Conservation (phyloP, 2,797 vertebrate genomes). For the Lutjanus campechanus region DNA sequence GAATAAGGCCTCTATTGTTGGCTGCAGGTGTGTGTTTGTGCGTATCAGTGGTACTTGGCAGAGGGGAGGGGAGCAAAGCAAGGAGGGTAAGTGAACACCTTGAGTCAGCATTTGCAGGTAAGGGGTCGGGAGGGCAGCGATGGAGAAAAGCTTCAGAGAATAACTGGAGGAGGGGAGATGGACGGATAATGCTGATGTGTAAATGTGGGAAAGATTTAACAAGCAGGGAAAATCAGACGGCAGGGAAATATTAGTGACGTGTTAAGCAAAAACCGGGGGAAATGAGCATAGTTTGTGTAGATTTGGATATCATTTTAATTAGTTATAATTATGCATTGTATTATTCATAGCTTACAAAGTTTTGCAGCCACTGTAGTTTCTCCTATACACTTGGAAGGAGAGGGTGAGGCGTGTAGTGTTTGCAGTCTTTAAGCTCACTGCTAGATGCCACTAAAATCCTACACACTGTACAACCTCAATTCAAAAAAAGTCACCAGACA, state of each 20-base stretch:
- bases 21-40: conserved; percentile 83
- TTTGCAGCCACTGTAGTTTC: too few relatives aligned
- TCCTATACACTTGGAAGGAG: too few relatives aligned
- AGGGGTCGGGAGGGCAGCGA: conserved; percentile 70
- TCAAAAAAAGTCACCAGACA: too few relatives aligned
- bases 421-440: too few relatives aligned
- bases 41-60: conserved; percentile 72
- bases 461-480: too few relatives aligned
- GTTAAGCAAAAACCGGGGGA: not conserved
- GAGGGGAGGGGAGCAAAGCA: conserved; percentile 71
- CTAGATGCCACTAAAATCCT: too few relatives aligned
- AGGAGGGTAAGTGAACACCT: conserved; percentile 77
- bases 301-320: not conserved
- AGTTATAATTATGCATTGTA: not conserved
- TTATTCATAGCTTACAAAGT: too few relatives aligned
- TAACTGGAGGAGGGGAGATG: conserved; percentile 9
- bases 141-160: conserved; percentile 30
- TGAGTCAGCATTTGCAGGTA: conserved; percentile 77
- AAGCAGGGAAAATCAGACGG: not conserved
- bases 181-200: not conserved
- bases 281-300: not conserved
- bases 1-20: conserved; percentile 83
- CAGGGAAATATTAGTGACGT: not conserved
- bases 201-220: conserved; percentile 6
- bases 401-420: too few relatives aligned